These are phyloP conservation scores for Pantherophis guttatus DNA, from an alignment of 2,113 vertebrate genomes.

Conservation along the genomic window DNA sequence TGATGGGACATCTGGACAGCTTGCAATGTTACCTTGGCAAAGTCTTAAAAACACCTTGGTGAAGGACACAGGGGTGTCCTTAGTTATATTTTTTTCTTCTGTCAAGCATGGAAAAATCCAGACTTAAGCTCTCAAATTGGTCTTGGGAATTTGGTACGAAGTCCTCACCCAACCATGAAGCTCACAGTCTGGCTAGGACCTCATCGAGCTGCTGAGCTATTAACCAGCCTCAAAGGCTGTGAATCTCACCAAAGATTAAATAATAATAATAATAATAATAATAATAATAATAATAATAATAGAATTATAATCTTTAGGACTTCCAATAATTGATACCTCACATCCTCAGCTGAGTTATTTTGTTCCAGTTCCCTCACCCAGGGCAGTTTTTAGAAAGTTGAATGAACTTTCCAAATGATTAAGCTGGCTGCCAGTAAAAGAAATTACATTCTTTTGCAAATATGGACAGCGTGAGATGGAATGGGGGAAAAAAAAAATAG, in stretches of 20 bases:
- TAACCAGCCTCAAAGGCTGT: too few species aligned
- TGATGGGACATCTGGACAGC: not conserved
- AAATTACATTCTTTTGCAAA: conserved; percentile 35
- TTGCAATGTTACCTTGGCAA: not conserved
- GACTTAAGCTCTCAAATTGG: too few species aligned
- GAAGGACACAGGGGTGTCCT: not conserved
- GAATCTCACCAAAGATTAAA: too few species aligned
- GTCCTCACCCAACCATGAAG: not conserved
- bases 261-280: too few species aligned
- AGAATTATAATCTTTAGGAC: not conserved
- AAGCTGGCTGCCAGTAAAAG: conserved; percentile 19
- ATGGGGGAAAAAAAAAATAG: conserved; percentile 40
- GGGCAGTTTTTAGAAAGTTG: not conserved
- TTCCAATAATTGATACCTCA: conserved; percentile 17
- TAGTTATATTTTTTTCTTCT: not conserved
- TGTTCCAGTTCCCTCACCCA: conserved; percentile 6
- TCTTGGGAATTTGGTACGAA: not conserved
- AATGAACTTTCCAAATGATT: conserved; percentile 41
- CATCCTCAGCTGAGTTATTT: conserved; percentile 29
- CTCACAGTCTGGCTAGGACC: not conserved
- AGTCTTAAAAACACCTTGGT: not conserved
- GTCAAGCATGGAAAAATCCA: too few species aligned
- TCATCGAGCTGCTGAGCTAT: not conserved
- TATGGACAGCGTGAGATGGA: conserved; percentile 41
- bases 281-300: too few species aligned